Conservation (phyloP, 2,888 invertebrate genomes). For the Microctonus aethiopoides region DNA sequence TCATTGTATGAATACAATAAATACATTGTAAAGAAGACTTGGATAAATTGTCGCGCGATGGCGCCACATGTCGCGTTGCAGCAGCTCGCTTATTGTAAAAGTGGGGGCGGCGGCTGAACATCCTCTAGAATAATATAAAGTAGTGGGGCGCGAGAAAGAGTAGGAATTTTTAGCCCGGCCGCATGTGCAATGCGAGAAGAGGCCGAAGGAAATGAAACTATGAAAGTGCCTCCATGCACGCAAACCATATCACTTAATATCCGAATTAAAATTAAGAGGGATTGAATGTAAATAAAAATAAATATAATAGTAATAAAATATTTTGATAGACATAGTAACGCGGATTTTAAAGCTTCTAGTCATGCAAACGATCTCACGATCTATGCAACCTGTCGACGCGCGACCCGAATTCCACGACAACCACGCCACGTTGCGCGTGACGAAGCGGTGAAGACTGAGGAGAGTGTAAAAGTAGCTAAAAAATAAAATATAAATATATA, state of each 20-base stretch:
- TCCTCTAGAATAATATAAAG: slow-evolving; percentile 27
- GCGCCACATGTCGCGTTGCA: slow-evolving; percentile 53
- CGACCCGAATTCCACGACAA: slow-evolving; percentile 58
- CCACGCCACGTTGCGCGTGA: slow-evolving; percentile 39
- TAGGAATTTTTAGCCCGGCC: slow-evolving; percentile 24
- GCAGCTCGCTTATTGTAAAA: slow-evolving; percentile 32
- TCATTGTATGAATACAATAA: background rate
- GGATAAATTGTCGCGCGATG: slow-evolving; percentile 50
- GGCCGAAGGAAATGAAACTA: slow-evolving; percentile 9
- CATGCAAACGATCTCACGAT: slow-evolving; percentile 40
- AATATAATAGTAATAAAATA: background rate
- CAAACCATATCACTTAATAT: slow-evolving; percentile 5
- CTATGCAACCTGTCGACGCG: slow-evolving; percentile 45
- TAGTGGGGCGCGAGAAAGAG: slow-evolving; percentile 31
- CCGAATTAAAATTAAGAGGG: slow-evolving; percentile 4
- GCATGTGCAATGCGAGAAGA: slow-evolving; percentile 17
- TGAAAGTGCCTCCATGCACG: slow-evolving; percentile 7
- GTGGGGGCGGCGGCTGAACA: slow-evolving; percentile 39
- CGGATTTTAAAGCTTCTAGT: slow-evolving; percentile 20
- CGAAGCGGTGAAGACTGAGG: slow-evolving; percentile 28
- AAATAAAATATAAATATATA: slow-evolving; percentile 3
- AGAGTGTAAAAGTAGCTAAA: background rate
- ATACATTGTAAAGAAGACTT: slow-evolving; percentile 2
- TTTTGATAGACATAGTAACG: background rate
- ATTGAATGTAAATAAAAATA: background rate